Evolutionary conservation across 2,797 vertebrate species (phyloP).

Genomic region (Setipinna tenuifilis): DNA sequence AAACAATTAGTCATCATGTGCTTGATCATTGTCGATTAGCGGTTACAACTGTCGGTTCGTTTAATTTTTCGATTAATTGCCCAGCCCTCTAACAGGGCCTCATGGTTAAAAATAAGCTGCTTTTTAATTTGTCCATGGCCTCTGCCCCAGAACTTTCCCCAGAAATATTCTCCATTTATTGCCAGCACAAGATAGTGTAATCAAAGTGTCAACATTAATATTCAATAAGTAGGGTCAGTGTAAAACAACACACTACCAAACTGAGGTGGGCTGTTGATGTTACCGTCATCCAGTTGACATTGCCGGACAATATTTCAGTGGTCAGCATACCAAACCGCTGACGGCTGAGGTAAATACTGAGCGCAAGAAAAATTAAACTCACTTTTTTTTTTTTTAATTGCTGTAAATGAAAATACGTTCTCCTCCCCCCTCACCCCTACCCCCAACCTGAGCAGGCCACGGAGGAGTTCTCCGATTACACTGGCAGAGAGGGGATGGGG

Average conservation of each 20-base stretch:
- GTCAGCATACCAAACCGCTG: neutral
- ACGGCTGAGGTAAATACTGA: neutral
- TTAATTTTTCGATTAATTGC: no score
- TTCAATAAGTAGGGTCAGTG: slow-evolving; percentile 10
- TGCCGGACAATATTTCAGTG: slow-evolving; percentile 15
- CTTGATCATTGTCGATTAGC: no score
- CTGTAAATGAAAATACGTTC: slow-evolving; percentile 3
- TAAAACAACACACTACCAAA: slow-evolving; percentile 6
- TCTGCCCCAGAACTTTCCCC: neutral
- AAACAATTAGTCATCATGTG: no score
- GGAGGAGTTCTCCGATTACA: neutral
- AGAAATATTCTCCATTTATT: slow-evolving; percentile 11
- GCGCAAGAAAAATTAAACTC: neutral
- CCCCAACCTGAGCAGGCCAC: neutral
- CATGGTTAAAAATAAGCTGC: neutral
- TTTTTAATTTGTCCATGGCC: slow-evolving; percentile 10
- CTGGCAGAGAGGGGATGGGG: neutral
- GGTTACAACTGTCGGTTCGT: no score
- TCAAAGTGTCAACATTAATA: slow-evolving; percentile 24
- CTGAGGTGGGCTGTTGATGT: slow-evolving; percentile 15
- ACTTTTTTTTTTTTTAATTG: neutral
- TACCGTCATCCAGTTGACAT: slow-evolving; percentile 17
- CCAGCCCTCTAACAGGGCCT: no score
- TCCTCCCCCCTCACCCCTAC: no score
- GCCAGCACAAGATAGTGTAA: slow-evolving; percentile 6